Evolutionary conservation across 2,888 invertebrate species (phyloP), one percentile per base, ranked within the genome.

Genomic region (Balanococcus diminutus): DNA sequence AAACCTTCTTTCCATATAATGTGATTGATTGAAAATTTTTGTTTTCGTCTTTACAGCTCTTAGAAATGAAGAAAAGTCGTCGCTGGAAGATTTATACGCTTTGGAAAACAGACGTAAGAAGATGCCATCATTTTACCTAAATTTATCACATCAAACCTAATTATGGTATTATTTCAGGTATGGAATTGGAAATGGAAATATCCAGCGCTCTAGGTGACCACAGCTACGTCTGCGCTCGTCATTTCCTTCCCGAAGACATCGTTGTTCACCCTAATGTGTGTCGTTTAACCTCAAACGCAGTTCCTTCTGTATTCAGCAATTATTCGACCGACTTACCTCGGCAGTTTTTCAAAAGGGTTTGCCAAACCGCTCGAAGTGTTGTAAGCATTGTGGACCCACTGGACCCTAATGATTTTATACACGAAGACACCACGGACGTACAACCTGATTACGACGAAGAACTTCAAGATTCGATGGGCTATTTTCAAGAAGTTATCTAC

Each of bases 131-230:
- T 46, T 1, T n/a, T n/a, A n/a, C n/a, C n/a, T n/a, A n/a, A n/a
- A n/a, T n/a, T n/a, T 46, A n/a, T n/a, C 81, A 25, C 8, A 42
- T 42, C 16, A 42, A 25, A 39, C 2, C 16, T 22, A 42, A n/a
- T 2, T 22, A 42, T n/a, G n/a, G n/a, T n/a, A 22, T 22, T 51
- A 2, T 84, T 28, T 6, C 28, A 84, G 84, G 84, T 36, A 72
- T 84, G 72, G 84, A 84, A 75, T n/a, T 84, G n/a, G 72, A 84
- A 61, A 67, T 84, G 72, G 84, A 84, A 75, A 84, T 84, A n/a
- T 36, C 84, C 16, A 42, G 42, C 42, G 16, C 39, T 72, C 28
- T 84, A 42, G 84, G 84, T 19, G 84, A 84, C 28, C 84, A 84
- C 11, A 84, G 84, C 22, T 84, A 84, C n/a, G 84, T 84, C 4